Evolutionary conservation across 2,888 invertebrate species (phyloP).

Genomic region (Pollenia labialis): DNA sequence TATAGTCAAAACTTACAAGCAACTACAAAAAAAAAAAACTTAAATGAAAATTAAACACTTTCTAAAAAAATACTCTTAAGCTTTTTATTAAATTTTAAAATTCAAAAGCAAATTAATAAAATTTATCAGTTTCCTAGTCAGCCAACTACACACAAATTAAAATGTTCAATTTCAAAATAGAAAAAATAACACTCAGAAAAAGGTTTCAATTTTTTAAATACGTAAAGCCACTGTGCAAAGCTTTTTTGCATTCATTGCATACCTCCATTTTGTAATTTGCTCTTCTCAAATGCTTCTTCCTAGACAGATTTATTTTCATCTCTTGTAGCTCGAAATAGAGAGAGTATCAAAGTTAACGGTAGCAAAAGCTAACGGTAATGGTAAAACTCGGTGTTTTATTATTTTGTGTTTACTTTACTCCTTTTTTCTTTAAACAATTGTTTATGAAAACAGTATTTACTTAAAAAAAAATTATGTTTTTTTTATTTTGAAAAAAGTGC

Average conservation of each 20-base stretch:
- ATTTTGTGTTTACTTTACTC: slow-evolving; percentile 14
- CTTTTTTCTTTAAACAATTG: slow-evolving; percentile 25
- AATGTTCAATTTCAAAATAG: neutral
- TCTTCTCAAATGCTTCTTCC: no score
- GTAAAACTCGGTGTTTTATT: slow-evolving; percentile 20
- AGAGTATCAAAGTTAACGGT: neutral
- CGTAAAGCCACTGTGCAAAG: slow-evolving; percentile 37
- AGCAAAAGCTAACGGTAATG: neutral
- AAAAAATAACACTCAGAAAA: slow-evolving; percentile 63
- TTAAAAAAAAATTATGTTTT: slow-evolving; percentile 30
- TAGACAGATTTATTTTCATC: no score
- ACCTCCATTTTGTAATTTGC: no score
- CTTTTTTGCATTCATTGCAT: no score
- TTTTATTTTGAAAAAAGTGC: slow-evolving; percentile 73
- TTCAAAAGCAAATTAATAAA: slow-evolving; percentile 36
- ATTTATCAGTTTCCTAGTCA: slow-evolving; percentile 74
- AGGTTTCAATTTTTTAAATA: slow-evolving; percentile 68
- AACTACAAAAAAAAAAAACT: slow-evolving; percentile 49
- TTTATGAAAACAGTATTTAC: slow-evolving; percentile 54
- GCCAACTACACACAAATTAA: slow-evolving; percentile 21
- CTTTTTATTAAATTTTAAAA: slow-evolving; percentile 44
- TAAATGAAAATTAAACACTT: slow-evolving; percentile 66
- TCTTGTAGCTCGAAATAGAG: no score
- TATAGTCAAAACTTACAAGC: slow-evolving; percentile 75
- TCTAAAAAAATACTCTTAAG: slow-evolving; percentile 69